These are phyloP conservation scores for Jacana jacana DNA, from an alignment of 2,113 vertebrate genomes.

Conservation along the genomic window DNA sequence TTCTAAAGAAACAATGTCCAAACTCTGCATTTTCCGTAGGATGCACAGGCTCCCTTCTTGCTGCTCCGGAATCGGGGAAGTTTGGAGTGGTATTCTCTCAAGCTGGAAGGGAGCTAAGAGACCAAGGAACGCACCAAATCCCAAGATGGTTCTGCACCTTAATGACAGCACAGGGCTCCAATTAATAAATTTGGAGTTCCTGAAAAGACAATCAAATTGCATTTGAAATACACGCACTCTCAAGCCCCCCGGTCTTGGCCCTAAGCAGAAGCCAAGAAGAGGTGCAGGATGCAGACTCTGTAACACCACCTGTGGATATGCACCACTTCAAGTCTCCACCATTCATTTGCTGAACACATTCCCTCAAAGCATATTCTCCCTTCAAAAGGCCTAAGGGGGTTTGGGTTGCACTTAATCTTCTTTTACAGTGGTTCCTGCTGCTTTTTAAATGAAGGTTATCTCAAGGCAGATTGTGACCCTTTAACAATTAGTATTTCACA, in stretches of 20 bases:
- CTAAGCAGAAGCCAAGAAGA: background rate
- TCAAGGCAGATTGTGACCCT: background rate
- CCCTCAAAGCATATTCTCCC: background rate
- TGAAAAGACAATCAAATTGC: background rate
- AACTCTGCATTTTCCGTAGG: background rate
- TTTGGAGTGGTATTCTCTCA: background rate
- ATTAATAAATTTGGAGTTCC: background rate
- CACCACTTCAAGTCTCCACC: background rate
- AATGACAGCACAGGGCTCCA: background rate
- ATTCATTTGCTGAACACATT: background rate
- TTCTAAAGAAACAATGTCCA: background rate
- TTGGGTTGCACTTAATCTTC: background rate
- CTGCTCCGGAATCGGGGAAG: background rate
- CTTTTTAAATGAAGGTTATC: background rate
- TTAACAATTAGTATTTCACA: background rate
- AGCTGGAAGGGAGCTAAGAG: background rate
- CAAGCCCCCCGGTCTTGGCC: background rate
- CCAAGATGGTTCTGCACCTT: background rate
- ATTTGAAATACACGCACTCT: background rate
- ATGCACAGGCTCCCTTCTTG: background rate
- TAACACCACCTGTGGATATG: rapidly evolving
- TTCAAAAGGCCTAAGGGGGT: background rate
- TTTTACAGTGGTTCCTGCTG: background rate
- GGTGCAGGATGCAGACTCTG: background rate
- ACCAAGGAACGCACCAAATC: background rate